phyloP scores from a whole-genome alignment of 2,113 vertebrate species.

The Corythoichthys haematopterus region DNA sequence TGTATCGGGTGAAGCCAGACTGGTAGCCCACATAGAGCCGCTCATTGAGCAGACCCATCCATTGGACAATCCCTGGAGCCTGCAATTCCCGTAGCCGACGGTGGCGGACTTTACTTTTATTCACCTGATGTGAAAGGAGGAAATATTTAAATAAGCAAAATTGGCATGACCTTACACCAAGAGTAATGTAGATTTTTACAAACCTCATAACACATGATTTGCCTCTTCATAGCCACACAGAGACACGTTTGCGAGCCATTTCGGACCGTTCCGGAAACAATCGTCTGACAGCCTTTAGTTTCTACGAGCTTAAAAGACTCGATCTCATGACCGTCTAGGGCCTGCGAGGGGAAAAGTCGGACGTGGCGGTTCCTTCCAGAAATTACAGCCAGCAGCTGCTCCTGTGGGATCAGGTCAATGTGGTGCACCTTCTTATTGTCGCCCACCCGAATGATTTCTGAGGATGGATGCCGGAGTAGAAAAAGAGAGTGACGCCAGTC shows the following conservation, averaged over 20 bases:
- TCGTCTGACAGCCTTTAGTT: slow-evolving; percentile 88
- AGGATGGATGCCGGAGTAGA: neutral
- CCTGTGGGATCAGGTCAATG: slow-evolving; percentile 85
- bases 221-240: slow-evolving; percentile 94
- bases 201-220: slow-evolving; percentile 91
- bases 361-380: slow-evolving; percentile 95
- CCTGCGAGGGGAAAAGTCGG: slow-evolving; percentile 86
- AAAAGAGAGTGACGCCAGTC: neutral
- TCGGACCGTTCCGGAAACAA: slow-evolving; percentile 82
- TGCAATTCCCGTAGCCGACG: slow-evolving; percentile 90
- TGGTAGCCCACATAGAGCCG: slow-evolving; percentile 90
- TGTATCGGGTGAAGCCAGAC: slow-evolving; percentile 88
- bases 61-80: slow-evolving; percentile 86
- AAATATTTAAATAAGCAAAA: neutral
- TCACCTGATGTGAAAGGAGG: slow-evolving; percentile 56
- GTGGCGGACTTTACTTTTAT: slow-evolving; percentile 88
- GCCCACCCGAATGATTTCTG: slow-evolving; percentile 94
- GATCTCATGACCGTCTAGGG: slow-evolving; percentile 87
- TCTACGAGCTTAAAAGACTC: slow-evolving; percentile 92
- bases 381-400: slow-evolving; percentile 93
- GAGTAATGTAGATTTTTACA: neutral
- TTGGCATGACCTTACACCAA: neutral
- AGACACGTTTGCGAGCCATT: slow-evolving; percentile 84
- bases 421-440: slow-evolving; percentile 98
- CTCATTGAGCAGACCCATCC: slow-evolving; percentile 93